A percentile compares a stretch with the other conserved stretches of the same genome.
phyloP scores from a whole-genome alignment of 2,113 vertebrate genomes.

The Dendropsophus ebraccatus region DNA sequence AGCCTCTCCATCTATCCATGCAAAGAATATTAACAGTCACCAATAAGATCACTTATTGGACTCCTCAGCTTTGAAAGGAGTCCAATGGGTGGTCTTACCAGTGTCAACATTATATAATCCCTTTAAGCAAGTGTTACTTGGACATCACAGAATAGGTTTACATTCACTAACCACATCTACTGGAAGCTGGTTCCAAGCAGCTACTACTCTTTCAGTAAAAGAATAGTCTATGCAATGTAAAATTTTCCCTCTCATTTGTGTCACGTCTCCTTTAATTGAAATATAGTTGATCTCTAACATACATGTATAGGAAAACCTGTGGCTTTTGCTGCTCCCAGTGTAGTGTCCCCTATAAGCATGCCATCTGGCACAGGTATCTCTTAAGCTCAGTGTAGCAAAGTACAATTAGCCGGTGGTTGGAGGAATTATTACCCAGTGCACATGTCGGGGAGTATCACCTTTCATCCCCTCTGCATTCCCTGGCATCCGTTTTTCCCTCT shows the following conservation, averaged over 20 bases:
- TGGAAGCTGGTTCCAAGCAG: too few relatives aligned
- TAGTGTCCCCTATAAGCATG: background rate
- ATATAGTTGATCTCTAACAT: background rate
- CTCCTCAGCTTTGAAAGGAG: too few relatives aligned
- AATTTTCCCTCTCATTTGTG: background rate
- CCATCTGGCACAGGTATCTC: slow-evolving; percentile 46
- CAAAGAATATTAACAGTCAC: too few relatives aligned
- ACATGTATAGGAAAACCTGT: background rate
- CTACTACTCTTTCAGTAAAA: too few relatives aligned
- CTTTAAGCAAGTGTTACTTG: too few relatives aligned
- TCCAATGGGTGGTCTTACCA: too few relatives aligned
- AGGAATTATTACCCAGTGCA: slow-evolving; percentile 35
- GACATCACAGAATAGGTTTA: too few relatives aligned
- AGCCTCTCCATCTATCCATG: too few relatives aligned
- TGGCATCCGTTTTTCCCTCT: slow-evolving; percentile 43
- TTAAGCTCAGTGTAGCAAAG: slow-evolving; percentile 34
- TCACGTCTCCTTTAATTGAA: background rate
- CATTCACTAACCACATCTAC: too few relatives aligned
- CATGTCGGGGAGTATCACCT: slow-evolving; percentile 45
- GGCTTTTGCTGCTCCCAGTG: background rate
- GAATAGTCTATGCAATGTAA: background rate
- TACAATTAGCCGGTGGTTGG: slow-evolving; percentile 39
- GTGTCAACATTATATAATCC: too few relatives aligned
- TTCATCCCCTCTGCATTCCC: slow-evolving; percentile 48
- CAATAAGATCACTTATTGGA: too few relatives aligned